These are phyloP conservation scores for Sialia sialis DNA, from an alignment of 2,113 vertebrate genomes.

Conservation along the genomic window DNA sequence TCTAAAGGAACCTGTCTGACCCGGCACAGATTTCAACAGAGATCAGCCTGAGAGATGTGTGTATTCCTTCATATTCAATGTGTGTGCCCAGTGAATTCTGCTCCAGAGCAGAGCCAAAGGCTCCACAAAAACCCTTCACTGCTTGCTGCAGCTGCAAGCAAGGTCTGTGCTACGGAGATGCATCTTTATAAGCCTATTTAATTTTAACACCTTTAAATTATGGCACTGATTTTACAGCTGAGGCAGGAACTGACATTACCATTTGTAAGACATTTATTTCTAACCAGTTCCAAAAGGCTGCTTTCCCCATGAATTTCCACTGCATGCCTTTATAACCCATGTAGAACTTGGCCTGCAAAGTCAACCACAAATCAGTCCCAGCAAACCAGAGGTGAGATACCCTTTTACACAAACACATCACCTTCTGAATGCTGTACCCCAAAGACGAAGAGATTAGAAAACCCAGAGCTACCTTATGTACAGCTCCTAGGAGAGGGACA, in stretches of 20 bases:
- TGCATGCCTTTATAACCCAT: not conserved
- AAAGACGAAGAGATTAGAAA: not conserved
- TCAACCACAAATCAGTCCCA: not conserved
- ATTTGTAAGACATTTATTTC: not conserved
- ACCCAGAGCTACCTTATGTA: not conserved
- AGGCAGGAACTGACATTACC: not conserved
- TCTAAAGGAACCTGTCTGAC: not conserved
- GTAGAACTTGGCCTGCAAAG: not conserved
- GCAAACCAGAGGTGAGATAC: not conserved
- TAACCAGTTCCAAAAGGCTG: not conserved
- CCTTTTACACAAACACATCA: not conserved
- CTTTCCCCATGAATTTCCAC: not conserved
- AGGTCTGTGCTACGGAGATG: not conserved
- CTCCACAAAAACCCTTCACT: not conserved
- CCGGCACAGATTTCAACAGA: not conserved
- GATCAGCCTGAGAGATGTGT: not conserved
- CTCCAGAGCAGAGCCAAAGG: not conserved
- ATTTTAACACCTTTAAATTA: not conserved
- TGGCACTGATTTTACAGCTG: not conserved
- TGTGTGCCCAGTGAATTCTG: not conserved
- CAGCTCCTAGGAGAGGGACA: not conserved
- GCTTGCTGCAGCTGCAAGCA: not conserved
- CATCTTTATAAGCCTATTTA: not conserved
- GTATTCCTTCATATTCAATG: accelerated
- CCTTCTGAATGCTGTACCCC: not conserved